These are phyloP conservation scores for Physeter macrocephalus DNA, from an alignment of 2,113 vertebrate species.

Conservation along the genomic window DNA sequence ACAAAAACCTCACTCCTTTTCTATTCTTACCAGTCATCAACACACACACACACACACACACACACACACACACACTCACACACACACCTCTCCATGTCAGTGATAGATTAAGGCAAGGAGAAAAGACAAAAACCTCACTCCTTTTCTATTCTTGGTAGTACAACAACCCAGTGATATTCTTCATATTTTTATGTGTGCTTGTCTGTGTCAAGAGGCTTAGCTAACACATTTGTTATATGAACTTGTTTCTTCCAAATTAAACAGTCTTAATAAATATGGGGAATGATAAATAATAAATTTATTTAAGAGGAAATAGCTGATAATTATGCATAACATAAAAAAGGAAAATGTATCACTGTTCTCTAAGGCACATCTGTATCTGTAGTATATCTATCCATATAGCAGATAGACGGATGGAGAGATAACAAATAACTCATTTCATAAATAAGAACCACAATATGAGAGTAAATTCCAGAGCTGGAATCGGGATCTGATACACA, in stretches of 20 bases:
- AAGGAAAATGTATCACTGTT: not conserved
- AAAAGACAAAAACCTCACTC: not conserved
- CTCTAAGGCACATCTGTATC: not conserved
- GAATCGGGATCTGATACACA: not conserved
- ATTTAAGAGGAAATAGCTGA: not conserved
- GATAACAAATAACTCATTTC: not conserved
- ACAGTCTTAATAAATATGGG: not conserved
- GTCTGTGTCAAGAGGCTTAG: not conserved
- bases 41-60: accelerated
- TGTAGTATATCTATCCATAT: too few species aligned
- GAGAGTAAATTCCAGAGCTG: not conserved
- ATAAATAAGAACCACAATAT: not conserved
- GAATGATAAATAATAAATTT: not conserved
- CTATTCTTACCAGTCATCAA: not conserved
- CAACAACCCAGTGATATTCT: not conserved
- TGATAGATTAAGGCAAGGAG: not conserved
- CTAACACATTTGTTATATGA: not conserved
- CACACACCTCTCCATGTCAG: not conserved
- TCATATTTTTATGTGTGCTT: not conserved
- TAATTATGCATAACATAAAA: not conserved
- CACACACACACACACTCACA: too few species aligned
- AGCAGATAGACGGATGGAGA: too few species aligned
- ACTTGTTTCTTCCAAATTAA: not conserved
- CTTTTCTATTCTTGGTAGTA: not conserved
- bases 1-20: not conserved